Evolutionary conservation across 2,888 invertebrate genomes (phyloP).

Genomic region (Ichneumoninae sp.): DNA sequence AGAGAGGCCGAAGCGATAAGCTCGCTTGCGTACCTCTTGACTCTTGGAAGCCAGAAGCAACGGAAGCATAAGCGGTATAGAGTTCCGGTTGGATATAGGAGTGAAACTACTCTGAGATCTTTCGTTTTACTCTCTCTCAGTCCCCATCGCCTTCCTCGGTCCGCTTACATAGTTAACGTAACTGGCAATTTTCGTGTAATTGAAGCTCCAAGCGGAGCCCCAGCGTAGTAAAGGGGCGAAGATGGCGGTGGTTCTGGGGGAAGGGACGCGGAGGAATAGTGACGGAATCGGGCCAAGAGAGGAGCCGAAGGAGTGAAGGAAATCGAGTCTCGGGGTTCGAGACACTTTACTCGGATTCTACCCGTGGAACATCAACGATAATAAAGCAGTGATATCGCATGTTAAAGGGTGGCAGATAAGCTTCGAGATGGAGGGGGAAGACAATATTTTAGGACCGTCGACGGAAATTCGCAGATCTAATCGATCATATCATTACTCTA

Average conservation of each 20-base stretch:
- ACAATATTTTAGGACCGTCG: not conserved
- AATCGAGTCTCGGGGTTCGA: constrained; percentile 18
- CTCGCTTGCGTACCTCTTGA: constrained; percentile 34
- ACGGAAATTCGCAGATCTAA: constrained; percentile 7
- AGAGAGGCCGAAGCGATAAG: constrained; percentile 54
- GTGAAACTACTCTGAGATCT: constrained; percentile 49
- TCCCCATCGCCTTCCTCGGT: constrained; percentile 10
- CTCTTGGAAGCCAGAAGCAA: constrained; percentile 23
- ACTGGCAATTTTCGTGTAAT: constrained; percentile 69
- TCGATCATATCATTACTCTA: not conserved
- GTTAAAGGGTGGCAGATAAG: constrained; percentile 54
- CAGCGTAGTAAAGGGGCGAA: constrained; percentile 28
- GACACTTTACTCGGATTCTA: constrained; percentile 45
- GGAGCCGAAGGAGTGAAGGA: constrained; percentile 13
- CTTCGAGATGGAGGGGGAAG: constrained; percentile 12
- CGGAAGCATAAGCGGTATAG: constrained; percentile 38
- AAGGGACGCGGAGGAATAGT: constrained; percentile 10
- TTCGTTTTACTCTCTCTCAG: constrained; percentile 36
- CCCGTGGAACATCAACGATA: constrained; percentile 49
- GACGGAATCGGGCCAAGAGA: constrained; percentile 6
- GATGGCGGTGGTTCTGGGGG: not conserved
- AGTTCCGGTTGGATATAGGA: constrained; percentile 6
- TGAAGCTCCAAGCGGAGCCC: constrained; percentile 61
- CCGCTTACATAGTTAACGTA: constrained; percentile 63
- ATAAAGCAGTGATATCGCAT: constrained; percentile 58